A percentile compares a stretch with the other conserved stretches of the same genome.
These are phyloP conservation scores for Drosophila yooni DNA, from an alignment of 2,888 invertebrate genomes.

Conservation along the genomic window DNA sequence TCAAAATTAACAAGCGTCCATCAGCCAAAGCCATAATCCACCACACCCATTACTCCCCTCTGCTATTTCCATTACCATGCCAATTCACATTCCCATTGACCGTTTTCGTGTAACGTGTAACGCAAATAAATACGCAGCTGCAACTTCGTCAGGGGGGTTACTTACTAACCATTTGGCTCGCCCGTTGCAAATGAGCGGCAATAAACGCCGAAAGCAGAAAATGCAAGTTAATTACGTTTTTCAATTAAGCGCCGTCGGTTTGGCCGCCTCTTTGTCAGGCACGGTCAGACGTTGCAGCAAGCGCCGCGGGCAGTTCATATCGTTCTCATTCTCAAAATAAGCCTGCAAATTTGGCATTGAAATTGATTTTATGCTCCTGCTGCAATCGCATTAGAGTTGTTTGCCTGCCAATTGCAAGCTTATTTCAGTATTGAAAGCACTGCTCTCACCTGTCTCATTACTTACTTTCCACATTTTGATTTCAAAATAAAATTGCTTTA, in stretches of 20 bases:
- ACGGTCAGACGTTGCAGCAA: constrained; percentile 28
- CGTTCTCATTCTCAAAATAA: constrained; percentile 30
- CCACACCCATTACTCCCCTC: not conserved
- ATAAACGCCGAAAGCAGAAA: constrained; percentile 79
- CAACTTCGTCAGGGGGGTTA: constrained; percentile 24
- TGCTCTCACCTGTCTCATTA: not conserved
- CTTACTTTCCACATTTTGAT: not conserved
- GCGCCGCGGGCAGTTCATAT: constrained; percentile 9
- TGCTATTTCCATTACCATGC: constrained; percentile 7
- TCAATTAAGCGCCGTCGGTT: constrained; percentile 72
- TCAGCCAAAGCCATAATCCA: constrained; percentile 37
- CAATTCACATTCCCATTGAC: constrained; percentile 17
- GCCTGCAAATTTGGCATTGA: constrained; percentile 60
- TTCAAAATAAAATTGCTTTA: not conserved
- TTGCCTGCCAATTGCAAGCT: constrained; percentile 4
- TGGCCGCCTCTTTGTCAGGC: constrained; percentile 46
- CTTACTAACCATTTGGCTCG: constrained; percentile 45
- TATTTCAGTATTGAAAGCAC: not conserved
- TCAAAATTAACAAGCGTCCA: constrained; percentile 62
- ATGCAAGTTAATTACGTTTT: constrained; percentile 80
- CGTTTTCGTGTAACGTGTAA: constrained; percentile 35
- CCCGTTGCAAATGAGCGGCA: constrained; percentile 77
- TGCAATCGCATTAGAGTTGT: constrained; percentile 34
- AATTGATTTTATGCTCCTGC: constrained; percentile 58
- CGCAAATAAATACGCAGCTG: constrained; percentile 68